Base-by-base conservation (phyloP, 2,888 invertebrate species). In the Xylophagus ater region DNA sequence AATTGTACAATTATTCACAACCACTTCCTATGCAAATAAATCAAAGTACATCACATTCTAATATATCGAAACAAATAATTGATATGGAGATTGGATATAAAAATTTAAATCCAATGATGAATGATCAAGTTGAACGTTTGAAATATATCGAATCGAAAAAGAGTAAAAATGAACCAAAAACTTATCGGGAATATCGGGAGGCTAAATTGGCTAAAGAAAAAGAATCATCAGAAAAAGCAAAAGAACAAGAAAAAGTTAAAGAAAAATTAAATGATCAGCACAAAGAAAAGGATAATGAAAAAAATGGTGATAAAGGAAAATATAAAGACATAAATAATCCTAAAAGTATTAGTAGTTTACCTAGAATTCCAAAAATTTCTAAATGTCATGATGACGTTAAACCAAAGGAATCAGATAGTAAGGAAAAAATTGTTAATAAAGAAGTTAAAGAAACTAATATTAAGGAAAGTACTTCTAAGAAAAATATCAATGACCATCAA, bases 131-230 rank as follows among this genome's bases (percentile, higher is more conserved):
- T 0, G 57, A 56, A 42, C 45, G 54, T 31, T 45, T 49, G 25
- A 53, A 53, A 37, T 57, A 57, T 41, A 47, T 54, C 2, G 54
- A 56, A 36, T 50, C 57, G 0, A 54, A 54, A 37, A 52, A 50
- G 35, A 46, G 49, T 12, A 55, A 54, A 41, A 26, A 30, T 9
- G 48, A 46, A 13, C 56, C 59, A 3, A 48, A 51, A 3, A 60
- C 60, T 1, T 62, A 61, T 40, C 47, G 51, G 1, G 59, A 60
- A 45, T 54, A 56, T 40, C 49, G 49, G 9, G 48, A 55, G 41
- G 56, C 57, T 4, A 61, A 53, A 41, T 34, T 38, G 4, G 18
- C 24, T 3, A 13, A 23, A 4, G 40, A 40, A 31, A 13, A 21
- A 2, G 50, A 49, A 19, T 20, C 33, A 33, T 2, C 18, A 3